Evolutionary conservation across 2,888 invertebrate genomes (phyloP), one percentile per base, ranked within the genome.

Genomic region (Blastobasis lacticolella): DNA sequence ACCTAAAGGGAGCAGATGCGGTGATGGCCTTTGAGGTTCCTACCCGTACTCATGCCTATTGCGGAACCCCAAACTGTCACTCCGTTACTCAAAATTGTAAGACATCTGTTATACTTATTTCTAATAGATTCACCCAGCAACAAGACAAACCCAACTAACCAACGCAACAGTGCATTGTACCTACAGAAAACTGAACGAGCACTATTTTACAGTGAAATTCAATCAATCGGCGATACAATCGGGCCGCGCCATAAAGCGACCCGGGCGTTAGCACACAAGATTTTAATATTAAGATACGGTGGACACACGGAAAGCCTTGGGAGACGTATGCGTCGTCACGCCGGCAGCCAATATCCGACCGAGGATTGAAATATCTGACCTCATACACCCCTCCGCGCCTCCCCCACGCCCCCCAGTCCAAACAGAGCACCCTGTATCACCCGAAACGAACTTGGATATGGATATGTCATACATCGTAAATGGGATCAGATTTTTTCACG

Each of bases 361-460:
- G 75, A 78, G 78, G 78, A 87, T 87, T 87, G 87, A 87, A 87
- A 87, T 87, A 87, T 87, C 86, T 86, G 83, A 86, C 86, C 86
- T 69, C 73, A 54, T 67, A 64, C 64, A 58, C 56, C 55, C 51
- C 56, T 54, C 58, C 63, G 57, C 56, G 48, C 49, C 53, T 54
- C 60, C 55, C 45, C 46, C 10, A 50, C 48, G 10, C 53, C 47
- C 50, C n/a, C 9, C 2, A 36, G 38, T 44, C 10, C 38, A n/a
- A 10, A 5, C 42, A n/a, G 42, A 42, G 42, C 5, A 10, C 23
- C 23, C 23, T 23, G 23, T 23, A 23, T 23, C 23, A 23, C 23
- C 23, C 23, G 23, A 23, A 23, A 23, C 23, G 42, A 8, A 10
- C 37, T 46, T 54, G 43, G 48, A 50, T 50, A 42, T 48, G 50